A percentile compares a stretch with the other conserved stretches of the same genome.
Conservation (phyloP, 2,797 vertebrate genomes). For the Steatocranus sp. region DNA sequence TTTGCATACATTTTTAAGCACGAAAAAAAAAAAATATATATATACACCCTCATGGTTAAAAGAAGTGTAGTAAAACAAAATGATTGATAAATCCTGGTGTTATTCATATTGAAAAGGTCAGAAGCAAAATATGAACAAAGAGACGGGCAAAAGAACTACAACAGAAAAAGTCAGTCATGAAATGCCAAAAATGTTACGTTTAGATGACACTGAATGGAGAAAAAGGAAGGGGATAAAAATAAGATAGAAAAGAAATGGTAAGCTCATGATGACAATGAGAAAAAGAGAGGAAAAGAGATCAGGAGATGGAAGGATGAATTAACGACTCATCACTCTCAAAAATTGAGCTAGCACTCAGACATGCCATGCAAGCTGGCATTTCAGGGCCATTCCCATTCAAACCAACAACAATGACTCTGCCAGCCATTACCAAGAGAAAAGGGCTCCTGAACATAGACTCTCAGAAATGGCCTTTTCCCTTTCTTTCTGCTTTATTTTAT, state of each 20-base stretch:
- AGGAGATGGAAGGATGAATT: conserved; percentile 31
- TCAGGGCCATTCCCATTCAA: conserved; percentile 46
- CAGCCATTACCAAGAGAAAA: conserved; percentile 29
- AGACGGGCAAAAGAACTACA: background rate
- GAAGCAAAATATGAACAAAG: background rate
- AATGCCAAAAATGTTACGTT: background rate
- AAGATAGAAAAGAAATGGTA: background rate
- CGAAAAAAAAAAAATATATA: rapidly evolving
- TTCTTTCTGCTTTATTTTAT: conserved; percentile 26
- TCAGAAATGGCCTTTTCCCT: conserved; percentile 31
- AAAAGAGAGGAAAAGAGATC: background rate
- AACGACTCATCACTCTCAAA: conserved; percentile 29
- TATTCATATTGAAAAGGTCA: background rate
- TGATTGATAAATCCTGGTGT: background rate
- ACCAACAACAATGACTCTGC: conserved; percentile 2
- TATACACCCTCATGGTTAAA: background rate
- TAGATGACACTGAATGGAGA: background rate
- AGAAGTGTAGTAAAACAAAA: background rate
- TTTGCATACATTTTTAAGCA: background rate
- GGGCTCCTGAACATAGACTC: conserved; percentile 8
- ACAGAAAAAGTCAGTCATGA: background rate
- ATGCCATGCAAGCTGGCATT: conserved; percentile 17
- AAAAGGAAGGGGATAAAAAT: background rate
- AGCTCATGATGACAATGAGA: conserved; percentile 1
- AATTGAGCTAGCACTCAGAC: conserved; percentile 20